Evolutionary conservation across 2,888 invertebrate genomes (phyloP), one percentile per base, ranked within the genome.

Genomic region (Linyphia triangularis): DNA sequence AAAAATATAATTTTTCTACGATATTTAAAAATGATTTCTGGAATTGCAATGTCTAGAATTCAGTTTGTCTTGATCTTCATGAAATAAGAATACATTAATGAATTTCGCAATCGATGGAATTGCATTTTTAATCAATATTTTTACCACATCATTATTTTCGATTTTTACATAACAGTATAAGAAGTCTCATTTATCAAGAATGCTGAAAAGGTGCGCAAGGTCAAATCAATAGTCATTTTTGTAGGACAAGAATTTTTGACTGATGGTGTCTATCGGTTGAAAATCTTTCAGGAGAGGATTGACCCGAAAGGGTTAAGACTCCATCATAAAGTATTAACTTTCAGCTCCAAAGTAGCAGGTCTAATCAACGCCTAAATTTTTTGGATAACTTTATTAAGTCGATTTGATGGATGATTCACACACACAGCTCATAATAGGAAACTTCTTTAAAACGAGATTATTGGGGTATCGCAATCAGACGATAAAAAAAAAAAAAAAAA

Each of bases 311-410:
- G 73, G 73, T 65, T 63, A 63, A 33, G 67, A 57, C 59, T 73
- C 65, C 63, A 83, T 63, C 83, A 51, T 9, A 33, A 51, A 83
- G 73, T 83, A 83, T 83, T 83, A 83, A 65, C 72, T 83, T 73
- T 73, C 72, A 73, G 30, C 30, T 63, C n/a, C 30, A 37, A 40
- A 83, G 72, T 51, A 16, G 43, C 63, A 72, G 73, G 73, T 83
- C 63, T 73, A 73, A 83, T 83, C 83, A 83, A 72, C 83, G 22
- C 37, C 37, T 59, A 81, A 70, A 81, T 70, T 81, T 81, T 81
- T 22, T n/a, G 30, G 73, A 83, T 83, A 83, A 73, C 83, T 83
- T 83, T 83, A 83, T 73, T 73, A 65, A 37, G 70, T 30, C 63
- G 63, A 65, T 63, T 72, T 72, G 83, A 83, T 83, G 72, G 83